Percentiles rank a stretch among this genome's conserved stretches.
Conservation (phyloP, 2,888 invertebrate species). For the Geotrupes spiniger region DNA sequence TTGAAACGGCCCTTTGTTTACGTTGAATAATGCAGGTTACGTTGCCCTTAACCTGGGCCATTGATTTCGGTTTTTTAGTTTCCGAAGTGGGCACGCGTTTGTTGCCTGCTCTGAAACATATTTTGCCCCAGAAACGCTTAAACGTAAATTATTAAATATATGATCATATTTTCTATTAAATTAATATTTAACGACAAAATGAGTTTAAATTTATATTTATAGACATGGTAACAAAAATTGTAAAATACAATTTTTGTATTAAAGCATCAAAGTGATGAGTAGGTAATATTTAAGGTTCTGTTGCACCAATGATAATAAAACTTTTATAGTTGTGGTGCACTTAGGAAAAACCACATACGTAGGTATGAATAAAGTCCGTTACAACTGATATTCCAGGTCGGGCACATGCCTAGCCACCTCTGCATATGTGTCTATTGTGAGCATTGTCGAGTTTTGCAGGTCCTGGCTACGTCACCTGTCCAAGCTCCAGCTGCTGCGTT, state of each 20-base stretch:
- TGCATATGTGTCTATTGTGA: slow-evolving; percentile 10
- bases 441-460: slow-evolving; percentile 10
- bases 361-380: slow-evolving; percentile 10
- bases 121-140: no score
- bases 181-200: no score
- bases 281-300: no score
- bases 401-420: slow-evolving; percentile 11
- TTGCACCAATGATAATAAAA: no score
- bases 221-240: no score
- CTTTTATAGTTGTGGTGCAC: no score
- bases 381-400: slow-evolving; percentile 7
- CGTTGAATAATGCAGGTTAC: slow-evolving; percentile 13
- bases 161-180: no score
- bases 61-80: slow-evolving; percentile 12
- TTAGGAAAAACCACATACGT: neutral
- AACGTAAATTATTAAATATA: no score
- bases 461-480: slow-evolving; percentile 10
- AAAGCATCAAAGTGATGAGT: no score
- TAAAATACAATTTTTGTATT: no score
- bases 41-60: slow-evolving; percentile 11
- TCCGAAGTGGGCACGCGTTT: neutral
- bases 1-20: slow-evolving; percentile 4
- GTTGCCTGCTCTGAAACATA: no score
- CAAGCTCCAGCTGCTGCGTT: slow-evolving; percentile 11
- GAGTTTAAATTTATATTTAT: no score